These are phyloP conservation scores for Busseola fusca DNA, from an alignment of 2,888 invertebrate genomes.

Conservation along the genomic window DNA sequence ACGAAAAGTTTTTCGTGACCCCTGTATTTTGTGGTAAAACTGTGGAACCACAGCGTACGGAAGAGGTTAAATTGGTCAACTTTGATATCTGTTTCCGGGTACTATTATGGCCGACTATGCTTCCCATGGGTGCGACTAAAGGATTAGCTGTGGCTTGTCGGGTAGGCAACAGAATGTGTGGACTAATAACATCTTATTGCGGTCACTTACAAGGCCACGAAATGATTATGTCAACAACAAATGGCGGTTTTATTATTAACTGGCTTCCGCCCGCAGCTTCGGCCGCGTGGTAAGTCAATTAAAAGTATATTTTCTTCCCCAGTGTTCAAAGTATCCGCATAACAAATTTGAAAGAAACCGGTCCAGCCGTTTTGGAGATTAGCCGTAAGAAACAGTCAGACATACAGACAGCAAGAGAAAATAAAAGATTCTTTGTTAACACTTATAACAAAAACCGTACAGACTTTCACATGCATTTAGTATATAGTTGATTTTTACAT, in stretches of 20 bases:
- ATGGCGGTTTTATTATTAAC: not conserved
- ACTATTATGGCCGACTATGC: conserved; percentile 10
- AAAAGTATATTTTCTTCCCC: not conserved
- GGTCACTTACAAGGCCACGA: conserved; percentile 9
- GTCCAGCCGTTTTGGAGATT: not conserved
- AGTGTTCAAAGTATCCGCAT: not conserved
- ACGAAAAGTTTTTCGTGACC: conserved; percentile 1
- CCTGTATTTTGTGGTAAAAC: conserved; percentile 25
- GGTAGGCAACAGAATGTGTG: conserved; percentile 16
- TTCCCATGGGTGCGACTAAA: conserved; percentile 36
- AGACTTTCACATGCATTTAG: not conserved
- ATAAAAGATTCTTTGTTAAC: not conserved
- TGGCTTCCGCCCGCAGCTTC: not conserved
- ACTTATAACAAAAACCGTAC: not conserved
- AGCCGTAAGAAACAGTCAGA: not conserved
- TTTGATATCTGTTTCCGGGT: conserved; percentile 40
- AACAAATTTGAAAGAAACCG: not conserved
- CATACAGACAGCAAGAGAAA: not conserved
- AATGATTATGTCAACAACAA: conserved; percentile 11
- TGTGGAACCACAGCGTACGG: conserved; percentile 6
- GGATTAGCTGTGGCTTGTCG: conserved; percentile 33
- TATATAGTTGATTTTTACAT: too few species aligned
- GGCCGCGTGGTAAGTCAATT: not conserved
- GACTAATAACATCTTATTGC: conserved; percentile 42
- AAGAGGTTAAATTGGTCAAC: conserved; percentile 38